Evolutionary conservation across 2,113 vertebrate genomes (phyloP), one percentile per base, ranked within the genome.

Genomic region (Scomber colias): DNA sequence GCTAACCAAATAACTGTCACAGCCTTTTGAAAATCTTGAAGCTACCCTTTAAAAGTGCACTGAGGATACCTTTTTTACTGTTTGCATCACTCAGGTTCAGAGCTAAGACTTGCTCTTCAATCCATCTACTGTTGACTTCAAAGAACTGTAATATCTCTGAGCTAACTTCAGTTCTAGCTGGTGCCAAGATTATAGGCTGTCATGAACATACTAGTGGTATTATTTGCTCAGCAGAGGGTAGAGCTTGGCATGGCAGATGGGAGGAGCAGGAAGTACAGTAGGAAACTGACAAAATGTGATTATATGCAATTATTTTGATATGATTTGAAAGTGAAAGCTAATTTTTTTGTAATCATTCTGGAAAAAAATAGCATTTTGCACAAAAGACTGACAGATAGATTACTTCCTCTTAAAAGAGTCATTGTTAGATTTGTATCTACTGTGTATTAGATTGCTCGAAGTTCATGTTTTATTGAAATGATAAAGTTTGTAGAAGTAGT

Each of bases 141-240:
- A 75, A 75, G 31, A 59, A 84, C 19, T 49, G 61, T 67, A 75
- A 86, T 89, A 84, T 87, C 64, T 88, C 70, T 27, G 65, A 79
- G 85, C 83, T 77, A 69, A 77, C 77, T 76, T 83, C 48, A 73
- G 81, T 69, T 61, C 66, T 53, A 60, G 82, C 87, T 87, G 82
- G 70, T 72, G 74, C 71, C 63, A 59, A 89, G 87, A 92, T 93
- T 90, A 91, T 63, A 86, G 86, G 61, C 86, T 90, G 90, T 89
- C 86, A 72, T 50, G 53, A 59, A 19, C 59, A 66, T 64, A 79
- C 79, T 59, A 49, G 63, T 61, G 54, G 88, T 89, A 78, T 90
- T 90, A 91, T 90, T 90, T 90, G 84, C 90, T 84, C 90, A 89
- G 90, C 84, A 62, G 88, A 77, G 88, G 82, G 82, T 81, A 72